Evolutionary conservation across 2,797 vertebrate genomes (phyloP), one percentile per base, ranked within the genome.

Genomic region (Knipowitschia caucasica): DNA sequence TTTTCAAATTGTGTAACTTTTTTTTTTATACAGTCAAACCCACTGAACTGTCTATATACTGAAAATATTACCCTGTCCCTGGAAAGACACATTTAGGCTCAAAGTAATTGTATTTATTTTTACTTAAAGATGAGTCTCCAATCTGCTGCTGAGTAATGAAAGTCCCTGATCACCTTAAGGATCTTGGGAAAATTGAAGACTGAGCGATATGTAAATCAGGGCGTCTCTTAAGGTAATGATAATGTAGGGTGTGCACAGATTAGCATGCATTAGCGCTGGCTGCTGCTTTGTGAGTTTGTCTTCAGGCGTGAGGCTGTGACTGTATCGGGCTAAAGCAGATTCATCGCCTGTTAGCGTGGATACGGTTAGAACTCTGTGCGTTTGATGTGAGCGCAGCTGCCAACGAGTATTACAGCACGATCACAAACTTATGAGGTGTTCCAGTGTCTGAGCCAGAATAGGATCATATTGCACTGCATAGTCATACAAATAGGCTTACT

Each of bases 321-420:
- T 25, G 3, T 61, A 69, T 80, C 74, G 56, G 63, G 30, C 49
- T 21, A 24, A 26, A 65, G 59, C 80, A 78, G 67, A 81, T 78
- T 73, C 68, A 50, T 58, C 58, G 70, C 67, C 80, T 62, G 44
- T 79, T 77, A 70, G 31, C 4, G 45, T 38, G 49, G 47, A 56
- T 76, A 61, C 75, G 55, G 26, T 69, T 3, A 56, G 60, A 67
- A 60, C 61, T 63, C 14, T 51, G 35, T 65, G 58, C 17, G 33
- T 64, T 53, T 59, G 60, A 73, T 73, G 62, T 58, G 64, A 60
- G 61, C 58, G 45, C 20, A 55, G 59, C 71, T 80, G 79, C 77
- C 76, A 83, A 78, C 67, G 9, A 51, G 72, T 76, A 77, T 83
- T 80, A 78, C 60, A 56, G 39, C 56, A 71, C 46, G 72, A 70